Evolutionary conservation across 2,888 invertebrate species (phyloP).

Genomic region (Beris morrisii): DNA sequence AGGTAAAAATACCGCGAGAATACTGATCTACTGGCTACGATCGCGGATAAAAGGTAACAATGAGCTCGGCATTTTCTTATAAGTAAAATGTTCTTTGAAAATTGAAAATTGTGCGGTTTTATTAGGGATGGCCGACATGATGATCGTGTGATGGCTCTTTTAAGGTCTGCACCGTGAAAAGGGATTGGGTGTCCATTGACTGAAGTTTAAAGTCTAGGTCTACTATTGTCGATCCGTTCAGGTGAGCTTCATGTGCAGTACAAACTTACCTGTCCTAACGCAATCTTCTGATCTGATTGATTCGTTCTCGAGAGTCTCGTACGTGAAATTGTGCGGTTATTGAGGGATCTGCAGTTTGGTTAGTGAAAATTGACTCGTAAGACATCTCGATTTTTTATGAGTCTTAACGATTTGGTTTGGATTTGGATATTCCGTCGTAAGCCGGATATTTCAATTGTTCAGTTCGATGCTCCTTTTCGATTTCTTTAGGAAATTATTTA

Average conservation of each 20-base stretch:
- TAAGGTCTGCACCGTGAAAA: too few relatives aligned
- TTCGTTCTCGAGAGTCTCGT: too few relatives aligned
- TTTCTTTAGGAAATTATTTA: conserved; percentile 9
- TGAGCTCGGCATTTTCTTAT: too few relatives aligned
- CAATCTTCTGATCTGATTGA: background rate
- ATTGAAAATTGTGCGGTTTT: too few relatives aligned
- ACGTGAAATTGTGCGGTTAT: conserved; percentile 6
- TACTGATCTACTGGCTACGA: too few relatives aligned
- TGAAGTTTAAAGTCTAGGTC: background rate
- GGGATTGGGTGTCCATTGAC: background rate
- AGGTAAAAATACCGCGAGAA: background rate
- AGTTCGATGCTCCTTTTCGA: conserved; percentile 26
- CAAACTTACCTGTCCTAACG: background rate
- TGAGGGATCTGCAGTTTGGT: conserved; percentile 6
- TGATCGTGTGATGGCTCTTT: too few relatives aligned
- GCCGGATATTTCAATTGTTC: conserved; percentile 29
- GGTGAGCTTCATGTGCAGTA: conserved; percentile 1
- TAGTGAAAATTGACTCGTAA: background rate
- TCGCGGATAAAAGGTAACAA: too few relatives aligned
- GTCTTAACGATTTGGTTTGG: conserved; percentile 3
- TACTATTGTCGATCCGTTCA: background rate
- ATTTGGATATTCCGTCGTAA: conserved; percentile 22
- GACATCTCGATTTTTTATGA: too few relatives aligned
- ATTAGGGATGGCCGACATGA: too few relatives aligned
- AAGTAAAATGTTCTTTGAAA: too few relatives aligned